Percentiles rank a stretch among this genome's conserved stretches.
phyloP scores from a whole-genome alignment of 2,797 vertebrate species.

The Sebastes nivosus region DNA sequence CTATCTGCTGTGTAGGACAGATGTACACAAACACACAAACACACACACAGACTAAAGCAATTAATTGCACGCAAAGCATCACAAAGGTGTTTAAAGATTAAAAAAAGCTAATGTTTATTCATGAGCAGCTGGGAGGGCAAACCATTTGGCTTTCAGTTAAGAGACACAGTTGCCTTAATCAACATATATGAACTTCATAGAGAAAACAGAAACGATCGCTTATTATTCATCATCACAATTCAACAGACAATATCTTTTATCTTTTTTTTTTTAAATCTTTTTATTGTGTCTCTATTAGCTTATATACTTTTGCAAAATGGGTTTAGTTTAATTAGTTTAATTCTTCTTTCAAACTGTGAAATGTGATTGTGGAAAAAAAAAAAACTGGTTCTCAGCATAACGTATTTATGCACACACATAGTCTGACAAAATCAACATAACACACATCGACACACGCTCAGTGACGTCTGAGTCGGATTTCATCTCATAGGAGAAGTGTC shows the following conservation, averaged over 20 bases:
- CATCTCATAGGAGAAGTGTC: neutral
- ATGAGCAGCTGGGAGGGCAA: neutral
- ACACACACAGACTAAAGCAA: neutral
- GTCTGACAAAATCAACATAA: neutral
- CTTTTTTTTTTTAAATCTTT: neutral
- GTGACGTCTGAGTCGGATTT: neutral
- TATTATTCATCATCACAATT: neutral
- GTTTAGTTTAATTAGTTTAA: neutral
- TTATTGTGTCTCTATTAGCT: neutral
- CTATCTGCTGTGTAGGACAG: conserved; percentile 34
- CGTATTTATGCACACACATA: neutral
- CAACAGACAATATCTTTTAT: neutral
- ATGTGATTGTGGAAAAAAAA: neutral
- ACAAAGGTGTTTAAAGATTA: neutral
- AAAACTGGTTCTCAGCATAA: neutral
- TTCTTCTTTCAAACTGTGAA: neutral
- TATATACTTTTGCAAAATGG: neutral
- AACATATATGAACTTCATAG: neutral
- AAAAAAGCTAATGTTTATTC: conserved; percentile 1
- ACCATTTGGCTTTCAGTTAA: neutral
- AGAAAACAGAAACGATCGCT: neutral
- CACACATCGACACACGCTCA: neutral
- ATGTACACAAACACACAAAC: neutral
- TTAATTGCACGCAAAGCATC: neutral
- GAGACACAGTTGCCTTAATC: neutral